phyloP scores from a whole-genome alignment of 1,140 invertebrate genomes.

The Tribolium madens region DNA sequence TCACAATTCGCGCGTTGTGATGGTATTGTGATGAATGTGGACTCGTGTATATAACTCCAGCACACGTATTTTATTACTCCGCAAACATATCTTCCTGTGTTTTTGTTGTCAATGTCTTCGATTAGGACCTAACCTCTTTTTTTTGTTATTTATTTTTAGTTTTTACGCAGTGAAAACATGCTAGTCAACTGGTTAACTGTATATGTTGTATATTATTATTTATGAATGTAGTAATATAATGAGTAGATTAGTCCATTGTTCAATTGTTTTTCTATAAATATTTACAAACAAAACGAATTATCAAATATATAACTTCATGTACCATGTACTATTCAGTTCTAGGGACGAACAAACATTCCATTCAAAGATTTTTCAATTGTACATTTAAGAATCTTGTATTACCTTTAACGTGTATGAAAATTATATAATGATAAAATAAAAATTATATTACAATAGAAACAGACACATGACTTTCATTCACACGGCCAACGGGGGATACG shows the following conservation, averaged over 20 bases:
- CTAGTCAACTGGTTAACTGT: slow-evolving; percentile 63
- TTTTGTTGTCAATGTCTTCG: slow-evolving; percentile 61
- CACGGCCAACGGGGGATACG: no score
- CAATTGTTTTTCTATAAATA: slow-evolving; percentile 45
- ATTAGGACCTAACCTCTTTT: slow-evolving; percentile 52
- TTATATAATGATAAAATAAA: slow-evolving; percentile 52
- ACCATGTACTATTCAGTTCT: slow-evolving; percentile 6
- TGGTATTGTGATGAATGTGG: slow-evolving; percentile 65
- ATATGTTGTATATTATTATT: slow-evolving; percentile 59
- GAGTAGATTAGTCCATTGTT: slow-evolving; percentile 42
- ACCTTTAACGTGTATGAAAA: slow-evolving; percentile 53
- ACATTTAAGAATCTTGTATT: slow-evolving; percentile 51
- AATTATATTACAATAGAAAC: slow-evolving; percentile 46
- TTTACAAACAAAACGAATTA: slow-evolving; percentile 28
- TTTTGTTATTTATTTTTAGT: slow-evolving; percentile 57
- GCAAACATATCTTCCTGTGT: slow-evolving; percentile 62
- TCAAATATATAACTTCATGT: slow-evolving; percentile 33
- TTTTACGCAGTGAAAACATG: slow-evolving; percentile 56
- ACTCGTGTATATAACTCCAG: slow-evolving; percentile 53
- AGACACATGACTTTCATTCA: no score
- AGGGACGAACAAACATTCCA: slow-evolving; percentile 42
- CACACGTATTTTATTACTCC: slow-evolving; percentile 5
- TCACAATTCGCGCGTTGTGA: slow-evolving; percentile 64
- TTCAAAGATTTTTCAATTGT: slow-evolving; percentile 46
- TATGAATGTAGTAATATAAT: slow-evolving; percentile 46